Conservation (phyloP, 2,113 vertebrate species). For the Zootoca vivipara region DNA sequence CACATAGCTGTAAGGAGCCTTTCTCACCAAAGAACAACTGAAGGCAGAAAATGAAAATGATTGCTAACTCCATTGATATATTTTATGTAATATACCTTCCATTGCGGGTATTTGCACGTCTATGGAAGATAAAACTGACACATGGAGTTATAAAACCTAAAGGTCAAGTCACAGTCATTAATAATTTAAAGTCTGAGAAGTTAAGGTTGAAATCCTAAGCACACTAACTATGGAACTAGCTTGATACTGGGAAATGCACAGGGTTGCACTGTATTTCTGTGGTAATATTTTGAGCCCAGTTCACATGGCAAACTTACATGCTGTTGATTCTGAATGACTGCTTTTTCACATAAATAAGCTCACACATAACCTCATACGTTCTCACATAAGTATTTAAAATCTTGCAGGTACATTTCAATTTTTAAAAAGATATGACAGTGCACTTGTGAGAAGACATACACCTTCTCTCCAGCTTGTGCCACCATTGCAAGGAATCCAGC, state of each 20-base stretch:
- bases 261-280: background rate
- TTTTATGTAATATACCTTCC: background rate
- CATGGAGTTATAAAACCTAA: background rate
- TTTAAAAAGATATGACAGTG: background rate
- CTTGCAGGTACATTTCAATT: no score
- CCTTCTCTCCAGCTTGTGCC: background rate
- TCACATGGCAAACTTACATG: background rate
- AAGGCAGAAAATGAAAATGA: constrained; percentile 41
- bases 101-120: background rate
- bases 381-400: background rate
- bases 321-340: background rate
- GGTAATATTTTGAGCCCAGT: background rate
- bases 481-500: background rate
- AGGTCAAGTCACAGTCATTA: background rate
- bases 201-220: background rate
- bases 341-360: background rate
- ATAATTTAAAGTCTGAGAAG: background rate
- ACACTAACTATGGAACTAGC: background rate
- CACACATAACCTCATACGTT: background rate
- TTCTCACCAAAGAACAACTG: constrained; percentile 91
- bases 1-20: constrained; percentile 82
- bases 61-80: background rate
- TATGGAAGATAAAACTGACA: background rate
- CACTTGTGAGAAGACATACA: background rate
- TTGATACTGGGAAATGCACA: background rate